A percentile compares a stretch with the other conserved stretches of the same genome.
phyloP scores from a whole-genome alignment of 2,113 vertebrate species.

The Nymphicus hollandicus region DNA sequence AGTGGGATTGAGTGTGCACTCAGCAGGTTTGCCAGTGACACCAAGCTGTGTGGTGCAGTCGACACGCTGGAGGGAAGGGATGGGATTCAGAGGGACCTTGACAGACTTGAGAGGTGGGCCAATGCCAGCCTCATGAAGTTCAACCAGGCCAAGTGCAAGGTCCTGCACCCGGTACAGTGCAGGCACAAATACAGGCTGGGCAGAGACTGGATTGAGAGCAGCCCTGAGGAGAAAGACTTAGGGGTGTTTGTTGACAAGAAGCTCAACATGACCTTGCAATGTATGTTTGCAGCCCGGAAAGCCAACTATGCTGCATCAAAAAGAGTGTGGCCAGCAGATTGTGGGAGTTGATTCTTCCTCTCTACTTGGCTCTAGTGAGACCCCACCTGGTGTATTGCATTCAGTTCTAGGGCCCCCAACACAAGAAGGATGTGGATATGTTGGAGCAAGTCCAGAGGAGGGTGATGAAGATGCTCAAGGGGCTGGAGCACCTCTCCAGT shows the following conservation, averaged over 20 bases:
- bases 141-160: background rate
- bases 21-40: background rate
- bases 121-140: background rate
- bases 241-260: background rate
- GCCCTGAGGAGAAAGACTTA: background rate
- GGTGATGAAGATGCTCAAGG: background rate
- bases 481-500: background rate
- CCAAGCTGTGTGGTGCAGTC: background rate
- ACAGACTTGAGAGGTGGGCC: background rate
- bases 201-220: background rate
- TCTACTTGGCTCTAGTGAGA: background rate
- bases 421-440: background rate
- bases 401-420: background rate
- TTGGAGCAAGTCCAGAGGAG: background rate
- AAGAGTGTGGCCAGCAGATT: background rate
- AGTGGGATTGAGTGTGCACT: background rate
- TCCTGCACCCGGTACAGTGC: background rate
- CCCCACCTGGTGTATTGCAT: background rate
- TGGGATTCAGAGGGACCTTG: background rate
- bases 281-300: background rate
- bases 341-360: background rate
- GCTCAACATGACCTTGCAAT: background rate
- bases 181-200: background rate
- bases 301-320: background rate
- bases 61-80: background rate